These are phyloP conservation scores for Tetranychus piercei DNA, from an alignment of 2,888 invertebrate genomes.

Conservation along the genomic window DNA sequence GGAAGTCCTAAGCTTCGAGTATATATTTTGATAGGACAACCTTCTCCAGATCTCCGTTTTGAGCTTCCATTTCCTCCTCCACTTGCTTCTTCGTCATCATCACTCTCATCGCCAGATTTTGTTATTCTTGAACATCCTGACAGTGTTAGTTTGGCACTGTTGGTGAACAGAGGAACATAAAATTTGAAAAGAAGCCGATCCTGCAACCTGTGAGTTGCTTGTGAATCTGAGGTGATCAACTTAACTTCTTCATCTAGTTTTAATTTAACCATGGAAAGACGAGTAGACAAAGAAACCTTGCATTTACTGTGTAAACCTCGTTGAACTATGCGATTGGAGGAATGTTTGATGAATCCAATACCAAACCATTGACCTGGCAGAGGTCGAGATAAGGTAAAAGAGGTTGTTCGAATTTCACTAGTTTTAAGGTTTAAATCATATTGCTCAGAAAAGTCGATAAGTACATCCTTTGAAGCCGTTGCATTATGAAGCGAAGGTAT, in stretches of 20 bases:
- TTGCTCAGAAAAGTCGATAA: slow-evolving; percentile 29
- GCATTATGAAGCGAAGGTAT: slow-evolving; percentile 39
- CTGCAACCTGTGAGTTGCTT: background rate
- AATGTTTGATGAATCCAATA: slow-evolving; percentile 38
- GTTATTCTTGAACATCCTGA: background rate
- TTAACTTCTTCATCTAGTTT: background rate
- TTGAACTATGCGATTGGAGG: slow-evolving; percentile 24
- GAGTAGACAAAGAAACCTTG: background rate
- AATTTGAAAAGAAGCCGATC: background rate
- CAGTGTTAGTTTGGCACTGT: slow-evolving; percentile 4
- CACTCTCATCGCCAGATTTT: background rate
- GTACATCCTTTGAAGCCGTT: slow-evolving; percentile 24
- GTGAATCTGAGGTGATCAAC: background rate
- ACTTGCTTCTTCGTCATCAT: background rate
- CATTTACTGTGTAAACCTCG: slow-evolving; percentile 6
- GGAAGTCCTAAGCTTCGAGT: background rate
- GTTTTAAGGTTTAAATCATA: slow-evolving; percentile 29
- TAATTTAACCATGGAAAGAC: background rate
- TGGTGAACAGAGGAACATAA: background rate
- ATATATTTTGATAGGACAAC: background rate
- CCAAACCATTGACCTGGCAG: slow-evolving; percentile 34
- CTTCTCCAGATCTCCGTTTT: background rate
- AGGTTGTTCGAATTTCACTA: slow-evolving; percentile 27
- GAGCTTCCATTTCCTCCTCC: background rate
- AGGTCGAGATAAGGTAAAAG: slow-evolving; percentile 29